These are phyloP conservation scores for Balaeniceps rex DNA, from an alignment of 2,113 vertebrate genomes.

Conservation along the genomic window DNA sequence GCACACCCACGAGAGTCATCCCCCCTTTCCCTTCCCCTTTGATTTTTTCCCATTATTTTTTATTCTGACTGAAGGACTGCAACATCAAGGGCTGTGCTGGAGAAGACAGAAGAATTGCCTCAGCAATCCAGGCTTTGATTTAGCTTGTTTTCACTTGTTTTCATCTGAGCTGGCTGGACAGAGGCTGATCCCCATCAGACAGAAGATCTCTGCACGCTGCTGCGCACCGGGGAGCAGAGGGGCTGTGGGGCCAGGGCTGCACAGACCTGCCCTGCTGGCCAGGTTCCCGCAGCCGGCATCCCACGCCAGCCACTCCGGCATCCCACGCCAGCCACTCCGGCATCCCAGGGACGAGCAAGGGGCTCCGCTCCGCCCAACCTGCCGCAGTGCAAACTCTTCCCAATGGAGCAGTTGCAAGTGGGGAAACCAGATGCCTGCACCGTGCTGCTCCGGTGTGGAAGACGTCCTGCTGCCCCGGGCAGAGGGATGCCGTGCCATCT, in stretches of 20 bases:
- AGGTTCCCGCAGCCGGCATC: not conserved
- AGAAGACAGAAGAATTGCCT: not conserved
- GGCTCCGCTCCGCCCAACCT: not conserved
- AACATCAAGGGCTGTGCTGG: not conserved
- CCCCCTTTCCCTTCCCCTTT: not conserved
- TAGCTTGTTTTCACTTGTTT: not conserved
- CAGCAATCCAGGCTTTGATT: not conserved
- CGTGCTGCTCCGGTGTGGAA: not conserved
- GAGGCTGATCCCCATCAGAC: not conserved
- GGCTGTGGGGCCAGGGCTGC: not conserved
- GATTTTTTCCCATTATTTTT: not conserved
- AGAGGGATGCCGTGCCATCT: not conserved
- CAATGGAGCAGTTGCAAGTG: not conserved
- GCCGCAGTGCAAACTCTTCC: not conserved
- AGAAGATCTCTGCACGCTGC: not conserved
- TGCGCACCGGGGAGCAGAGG: accelerated
- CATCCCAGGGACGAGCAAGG: not conserved
- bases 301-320: accelerated
- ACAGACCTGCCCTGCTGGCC: not conserved
- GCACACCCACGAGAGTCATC: not conserved
- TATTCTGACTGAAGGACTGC: not conserved
- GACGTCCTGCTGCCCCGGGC: not conserved
- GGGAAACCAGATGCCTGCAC: not conserved
- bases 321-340: accelerated
- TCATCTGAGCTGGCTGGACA: not conserved